These are phyloP conservation scores for Drosophila lutescens DNA, from an alignment of 2,888 invertebrate genomes.

Conservation along the genomic window DNA sequence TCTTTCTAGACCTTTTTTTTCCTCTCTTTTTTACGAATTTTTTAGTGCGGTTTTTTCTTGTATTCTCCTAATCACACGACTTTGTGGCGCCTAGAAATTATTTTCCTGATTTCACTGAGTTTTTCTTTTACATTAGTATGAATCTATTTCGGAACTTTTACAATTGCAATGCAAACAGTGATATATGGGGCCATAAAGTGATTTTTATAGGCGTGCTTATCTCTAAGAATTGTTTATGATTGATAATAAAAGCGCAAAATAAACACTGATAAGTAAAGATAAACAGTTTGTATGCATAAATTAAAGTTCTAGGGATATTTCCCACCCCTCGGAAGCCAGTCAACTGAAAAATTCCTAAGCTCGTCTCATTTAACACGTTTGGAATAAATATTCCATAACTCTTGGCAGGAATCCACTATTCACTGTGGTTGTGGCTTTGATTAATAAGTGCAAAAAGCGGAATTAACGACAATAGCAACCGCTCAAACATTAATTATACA, in stretches of 20 bases:
- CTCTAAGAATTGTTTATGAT: conserved; percentile 1
- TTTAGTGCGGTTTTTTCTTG: too few relatives aligned
- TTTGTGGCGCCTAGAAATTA: background rate
- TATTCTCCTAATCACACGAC: background rate
- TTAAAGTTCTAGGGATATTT: background rate
- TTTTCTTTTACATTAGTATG: background rate
- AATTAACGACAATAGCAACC: conserved; percentile 1
- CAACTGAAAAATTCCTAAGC: conserved; percentile 23
- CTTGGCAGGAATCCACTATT: conserved; percentile 23
- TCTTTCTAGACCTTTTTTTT: too few relatives aligned
- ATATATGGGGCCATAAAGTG: background rate
- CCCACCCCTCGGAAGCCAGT: background rate
- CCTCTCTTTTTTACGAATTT: too few relatives aligned
- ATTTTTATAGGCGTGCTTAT: background rate
- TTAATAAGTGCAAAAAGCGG: conserved; percentile 24
- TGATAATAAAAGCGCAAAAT: conserved; percentile 7
- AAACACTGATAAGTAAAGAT: background rate
- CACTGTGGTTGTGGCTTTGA: conserved; percentile 10
- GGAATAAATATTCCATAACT: conserved; percentile 39
- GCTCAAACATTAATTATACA: conserved; percentile 52
- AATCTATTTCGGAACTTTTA: background rate
- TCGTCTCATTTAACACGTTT: conserved; percentile 47
- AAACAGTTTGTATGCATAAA: background rate
- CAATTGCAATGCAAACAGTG: background rate
- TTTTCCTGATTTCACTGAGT: background rate